Base-by-base conservation (phyloP, 92 coral and sea anemone genomes). In the Siderastrea radians region DNA sequence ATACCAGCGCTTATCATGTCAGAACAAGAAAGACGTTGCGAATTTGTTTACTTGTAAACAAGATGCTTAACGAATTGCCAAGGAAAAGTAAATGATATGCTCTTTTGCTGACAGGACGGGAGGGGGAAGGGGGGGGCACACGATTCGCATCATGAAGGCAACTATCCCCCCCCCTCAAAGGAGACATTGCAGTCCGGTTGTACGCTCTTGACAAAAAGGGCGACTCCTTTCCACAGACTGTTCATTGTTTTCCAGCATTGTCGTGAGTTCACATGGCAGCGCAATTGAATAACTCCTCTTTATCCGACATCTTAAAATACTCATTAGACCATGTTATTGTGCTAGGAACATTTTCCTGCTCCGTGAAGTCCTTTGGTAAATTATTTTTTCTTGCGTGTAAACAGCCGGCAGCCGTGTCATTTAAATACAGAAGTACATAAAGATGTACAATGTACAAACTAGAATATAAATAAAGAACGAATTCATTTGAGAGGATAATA, bases 31-130 rank as follows among this genome's bases (percentile, higher is more conserved):
- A 16, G 71, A 72, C 79, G 9, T 83, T 72, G 8, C 59, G 38
- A 72, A 83, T 72, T 72, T 83, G 71, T 60, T 83, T 72, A 58
- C 60, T 72, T 49, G 87, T 68, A 81, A 81, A 82, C 69, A 70
- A 82, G 16, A 71, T 58, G 46, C 68, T 54, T 55, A 49, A 47
- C 11, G 55, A 59, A 72, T 43, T 81, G 2, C 65, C 76, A 53
- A 4, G 46, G 65, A 11, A 53, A 69, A 12, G 44, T 7, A 6
- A 43, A 3, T 43, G 72, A 43, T 19, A 1, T 38, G 15, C 12
- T 67, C 15, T 67, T 26, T 67, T 26, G 13, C 38, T 0, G 11
- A 38, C 47, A 67, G 26, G 46, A 7, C 17, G 26, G 63, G 47
- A 1, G 8, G 3, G 47, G 19, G 2, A 16, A 13, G 0, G 38